phyloP scores from a whole-genome alignment of 2,888 invertebrate species.

The Aproaerema taeniolella region DNA sequence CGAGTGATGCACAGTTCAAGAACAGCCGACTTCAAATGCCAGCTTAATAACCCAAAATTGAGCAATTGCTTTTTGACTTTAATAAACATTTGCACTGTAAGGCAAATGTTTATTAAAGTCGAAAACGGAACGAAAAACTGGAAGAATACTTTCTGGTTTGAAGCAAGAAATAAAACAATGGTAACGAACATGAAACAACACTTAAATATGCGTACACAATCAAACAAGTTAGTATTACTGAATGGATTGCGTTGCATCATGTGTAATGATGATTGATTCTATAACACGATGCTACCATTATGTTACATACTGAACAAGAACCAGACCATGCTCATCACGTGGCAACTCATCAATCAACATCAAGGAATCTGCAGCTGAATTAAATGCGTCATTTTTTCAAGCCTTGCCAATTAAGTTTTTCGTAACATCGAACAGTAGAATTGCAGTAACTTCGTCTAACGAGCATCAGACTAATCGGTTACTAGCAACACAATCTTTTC shows the following conservation, averaged over 20 bases:
- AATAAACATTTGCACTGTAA: too few species aligned
- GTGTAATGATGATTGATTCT: conserved; percentile 28
- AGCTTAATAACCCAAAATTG: too few species aligned
- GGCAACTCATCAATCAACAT: conserved; percentile 31
- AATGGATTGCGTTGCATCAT: conserved; percentile 18
- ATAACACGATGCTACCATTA: conserved; percentile 16
- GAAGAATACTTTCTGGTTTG: too few species aligned
- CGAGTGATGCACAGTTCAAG: too few species aligned
- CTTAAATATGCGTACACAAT: too few species aligned
- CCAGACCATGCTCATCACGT: conserved; percentile 20
- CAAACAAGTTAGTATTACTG: conserved; percentile 2
- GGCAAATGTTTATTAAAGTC: too few species aligned
- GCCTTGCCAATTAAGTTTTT: conserved; percentile 48
- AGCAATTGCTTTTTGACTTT: too few species aligned
- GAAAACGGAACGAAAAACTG: too few species aligned
- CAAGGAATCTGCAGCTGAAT: conserved; percentile 27
- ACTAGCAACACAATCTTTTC: conserved; percentile 50
- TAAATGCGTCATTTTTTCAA: conserved; percentile 34
- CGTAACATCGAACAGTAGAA: conserved; percentile 34
- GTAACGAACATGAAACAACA: too few species aligned
- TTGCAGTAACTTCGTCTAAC: conserved; percentile 45
- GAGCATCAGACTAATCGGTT: conserved; percentile 49
- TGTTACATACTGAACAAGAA: conserved; percentile 14
- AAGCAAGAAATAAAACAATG: too few species aligned
- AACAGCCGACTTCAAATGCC: too few species aligned